A percentile compares a stretch with the other conserved stretches of the same genome.
phyloP scores from a whole-genome alignment of 2,888 invertebrate genomes.

The Yponomeuta sedellus region DNA sequence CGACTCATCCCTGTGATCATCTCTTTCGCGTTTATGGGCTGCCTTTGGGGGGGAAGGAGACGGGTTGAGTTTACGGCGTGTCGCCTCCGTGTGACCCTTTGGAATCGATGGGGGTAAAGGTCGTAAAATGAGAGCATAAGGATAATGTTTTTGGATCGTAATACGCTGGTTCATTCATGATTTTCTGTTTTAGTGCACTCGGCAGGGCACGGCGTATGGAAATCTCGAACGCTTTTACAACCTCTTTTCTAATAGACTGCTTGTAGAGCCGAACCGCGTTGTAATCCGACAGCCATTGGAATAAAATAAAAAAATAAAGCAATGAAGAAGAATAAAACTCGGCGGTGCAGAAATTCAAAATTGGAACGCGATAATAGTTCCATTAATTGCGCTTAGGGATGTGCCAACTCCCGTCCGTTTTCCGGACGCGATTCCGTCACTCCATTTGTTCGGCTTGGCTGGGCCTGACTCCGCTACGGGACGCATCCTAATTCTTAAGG shows the following conservation, averaged over 20 bases:
- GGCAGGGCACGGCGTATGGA: slow-evolving; percentile 59
- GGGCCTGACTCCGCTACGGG: slow-evolving; percentile 56
- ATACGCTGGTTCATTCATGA: slow-evolving; percentile 75
- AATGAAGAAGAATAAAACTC: slow-evolving; percentile 20
- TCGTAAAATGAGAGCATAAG: slow-evolving; percentile 77
- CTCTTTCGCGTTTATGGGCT: slow-evolving; percentile 63
- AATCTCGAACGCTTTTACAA: slow-evolving; percentile 68
- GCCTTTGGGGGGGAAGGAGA: slow-evolving; percentile 47
- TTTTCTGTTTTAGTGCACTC: slow-evolving; percentile 70
- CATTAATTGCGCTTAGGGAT: slow-evolving; percentile 57
- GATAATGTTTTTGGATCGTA: slow-evolving; percentile 76
- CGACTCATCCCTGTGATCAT: slow-evolving; percentile 75
- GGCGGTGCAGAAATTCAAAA: slow-evolving; percentile 48
- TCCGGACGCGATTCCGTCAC: slow-evolving; percentile 49
- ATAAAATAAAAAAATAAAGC: background rate
- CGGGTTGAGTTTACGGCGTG: slow-evolving; percentile 56
- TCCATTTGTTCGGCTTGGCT: slow-evolving; percentile 69
- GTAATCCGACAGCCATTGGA: background rate
- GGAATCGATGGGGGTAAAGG: slow-evolving; percentile 74
- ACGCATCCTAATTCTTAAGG: slow-evolving; percentile 75
- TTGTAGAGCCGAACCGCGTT: background rate
- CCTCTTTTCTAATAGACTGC: slow-evolving; percentile 34
- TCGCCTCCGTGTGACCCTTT: slow-evolving; percentile 71
- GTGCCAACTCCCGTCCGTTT: slow-evolving; percentile 34
- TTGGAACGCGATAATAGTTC: slow-evolving; percentile 54